phyloP scores from a whole-genome alignment of 1,140 invertebrate species.

The Lepidostoma basale region DNA sequence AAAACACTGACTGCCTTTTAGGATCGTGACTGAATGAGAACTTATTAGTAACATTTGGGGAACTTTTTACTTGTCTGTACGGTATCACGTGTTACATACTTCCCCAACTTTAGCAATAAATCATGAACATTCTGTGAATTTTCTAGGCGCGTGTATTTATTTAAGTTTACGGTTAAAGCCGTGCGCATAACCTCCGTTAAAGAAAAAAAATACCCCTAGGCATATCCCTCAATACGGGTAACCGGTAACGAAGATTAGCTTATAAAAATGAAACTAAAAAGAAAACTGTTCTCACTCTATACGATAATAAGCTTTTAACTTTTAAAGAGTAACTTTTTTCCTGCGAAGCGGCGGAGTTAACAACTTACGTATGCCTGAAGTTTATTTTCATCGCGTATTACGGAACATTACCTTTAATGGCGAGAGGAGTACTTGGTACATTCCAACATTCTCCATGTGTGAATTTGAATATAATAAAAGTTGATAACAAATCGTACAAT shows the following conservation, averaged over 20 bases:
- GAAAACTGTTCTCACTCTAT: slow-evolving; percentile 15
- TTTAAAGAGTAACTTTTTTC: slow-evolving; percentile 10
- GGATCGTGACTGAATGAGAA: neutral
- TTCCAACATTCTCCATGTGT: no score
- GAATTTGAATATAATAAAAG: no score
- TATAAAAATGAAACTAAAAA: neutral
- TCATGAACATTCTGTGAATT: slow-evolving; percentile 40
- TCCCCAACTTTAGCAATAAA: slow-evolving; percentile 41
- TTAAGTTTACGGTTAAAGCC: slow-evolving; percentile 42
- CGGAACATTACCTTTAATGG: neutral
- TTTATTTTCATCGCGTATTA: neutral
- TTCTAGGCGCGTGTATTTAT: slow-evolving; percentile 41
- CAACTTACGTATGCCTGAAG: neutral
- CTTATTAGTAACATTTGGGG: slow-evolving; percentile 14
- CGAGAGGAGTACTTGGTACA: no score
- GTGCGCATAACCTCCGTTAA: slow-evolving; percentile 38
- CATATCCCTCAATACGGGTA: neutral
- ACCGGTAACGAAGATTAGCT: neutral
- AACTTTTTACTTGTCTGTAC: slow-evolving; percentile 28
- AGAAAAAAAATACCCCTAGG: slow-evolving; percentile 27
- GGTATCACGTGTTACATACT: slow-evolving; percentile 43
- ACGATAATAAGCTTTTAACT: slow-evolving; percentile 6
- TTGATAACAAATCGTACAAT: no score
- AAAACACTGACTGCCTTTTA: neutral
- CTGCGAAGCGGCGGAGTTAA: neutral